Conservation (phyloP, 2,797 vertebrate species). For the Pogoniulus pusillus region DNA sequence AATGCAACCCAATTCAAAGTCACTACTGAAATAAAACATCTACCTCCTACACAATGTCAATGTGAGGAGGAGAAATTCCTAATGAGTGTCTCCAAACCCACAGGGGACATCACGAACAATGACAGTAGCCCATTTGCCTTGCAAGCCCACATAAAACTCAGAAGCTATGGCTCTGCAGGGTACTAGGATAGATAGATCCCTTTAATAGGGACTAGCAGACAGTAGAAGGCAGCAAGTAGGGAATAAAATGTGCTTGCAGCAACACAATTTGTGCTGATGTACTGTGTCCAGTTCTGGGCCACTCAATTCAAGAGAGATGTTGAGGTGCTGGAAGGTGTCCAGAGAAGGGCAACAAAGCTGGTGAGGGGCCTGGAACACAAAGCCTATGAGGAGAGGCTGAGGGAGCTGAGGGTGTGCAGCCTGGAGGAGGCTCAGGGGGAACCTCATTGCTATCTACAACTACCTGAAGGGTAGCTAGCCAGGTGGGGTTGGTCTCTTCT, state of each 20-base stretch:
- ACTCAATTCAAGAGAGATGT: no score
- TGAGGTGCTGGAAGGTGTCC: no score
- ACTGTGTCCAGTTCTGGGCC: no score
- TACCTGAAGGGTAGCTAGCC: no score
- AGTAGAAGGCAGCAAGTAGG: background rate
- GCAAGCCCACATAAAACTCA: background rate
- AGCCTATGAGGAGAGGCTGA: no score
- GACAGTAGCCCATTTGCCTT: background rate
- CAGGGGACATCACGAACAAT: background rate
- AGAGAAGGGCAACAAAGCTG: no score
- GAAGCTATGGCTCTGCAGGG: background rate
- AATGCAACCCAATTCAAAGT: background rate
- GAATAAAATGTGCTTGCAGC: background rate
- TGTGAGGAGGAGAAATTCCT: background rate
- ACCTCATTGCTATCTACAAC: no score
- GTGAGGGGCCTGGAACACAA: no score
- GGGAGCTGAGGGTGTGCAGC: no score
- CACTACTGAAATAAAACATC: slow-evolving; percentile 14
- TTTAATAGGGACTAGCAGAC: slow-evolving; percentile 6
- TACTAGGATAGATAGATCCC: background rate
- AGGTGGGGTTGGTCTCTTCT: no score
- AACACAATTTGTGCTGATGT: background rate
- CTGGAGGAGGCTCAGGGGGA: no score
- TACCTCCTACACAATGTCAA: background rate
- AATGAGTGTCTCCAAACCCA: background rate